Evolutionary conservation across 2,888 invertebrate genomes (phyloP).

Genomic region (Glyphotaelius pellucidus): DNA sequence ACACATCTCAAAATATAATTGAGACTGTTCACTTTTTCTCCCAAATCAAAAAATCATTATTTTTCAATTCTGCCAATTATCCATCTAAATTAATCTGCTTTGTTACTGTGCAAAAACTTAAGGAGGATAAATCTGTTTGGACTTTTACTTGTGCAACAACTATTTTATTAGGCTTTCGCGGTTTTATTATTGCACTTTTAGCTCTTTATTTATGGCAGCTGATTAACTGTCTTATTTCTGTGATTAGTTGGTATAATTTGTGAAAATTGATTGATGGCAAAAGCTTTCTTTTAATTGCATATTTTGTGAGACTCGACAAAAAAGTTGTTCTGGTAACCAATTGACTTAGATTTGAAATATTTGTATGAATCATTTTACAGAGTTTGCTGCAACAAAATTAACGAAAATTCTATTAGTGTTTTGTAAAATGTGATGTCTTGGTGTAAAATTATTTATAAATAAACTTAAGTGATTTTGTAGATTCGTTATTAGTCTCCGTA

Average conservation of each 20-base stretch:
- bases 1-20: conserved; percentile 5
- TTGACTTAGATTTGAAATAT: background rate
- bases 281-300: background rate
- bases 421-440: too few relatives aligned
- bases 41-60: background rate
- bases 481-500: too few relatives aligned
- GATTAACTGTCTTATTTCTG: background rate
- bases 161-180: background rate
- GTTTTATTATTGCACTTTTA: background rate
- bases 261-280: background rate
- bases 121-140: background rate
- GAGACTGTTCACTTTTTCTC: background rate
- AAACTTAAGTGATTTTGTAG: too few relatives aligned
- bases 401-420: too few relatives aligned
- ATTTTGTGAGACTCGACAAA: background rate
- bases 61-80: background rate
- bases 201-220: background rate
- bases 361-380: background rate
- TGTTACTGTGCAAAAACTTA: background rate
- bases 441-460: too few relatives aligned
- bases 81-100: background rate
- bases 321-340: background rate
- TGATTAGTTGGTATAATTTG: background rate
- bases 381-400: background rate
- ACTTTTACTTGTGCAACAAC: background rate